Evolutionary conservation across 2,113 vertebrate genomes (phyloP).

Genomic region (Periophthalmodon schlosseri): DNA sequence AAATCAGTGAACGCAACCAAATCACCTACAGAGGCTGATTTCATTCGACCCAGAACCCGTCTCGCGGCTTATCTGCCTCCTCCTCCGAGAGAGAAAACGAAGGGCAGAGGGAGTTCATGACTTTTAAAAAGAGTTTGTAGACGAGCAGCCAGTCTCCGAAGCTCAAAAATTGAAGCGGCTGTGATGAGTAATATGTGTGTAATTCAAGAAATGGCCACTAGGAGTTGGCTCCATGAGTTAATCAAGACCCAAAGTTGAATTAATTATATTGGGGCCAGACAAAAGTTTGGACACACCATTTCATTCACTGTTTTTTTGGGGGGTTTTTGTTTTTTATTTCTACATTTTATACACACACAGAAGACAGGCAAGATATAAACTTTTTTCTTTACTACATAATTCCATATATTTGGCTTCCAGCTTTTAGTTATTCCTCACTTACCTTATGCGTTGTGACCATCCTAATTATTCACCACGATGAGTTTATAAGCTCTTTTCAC

Average conservation of each 20-base stretch:
- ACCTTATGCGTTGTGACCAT: too few relatives aligned
- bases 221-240: neutral
- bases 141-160: neutral
- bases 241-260: neutral
- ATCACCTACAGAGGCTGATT: conserved; percentile 22
- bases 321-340: too few relatives aligned
- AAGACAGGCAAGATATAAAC: too few relatives aligned
- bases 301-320: too few relatives aligned
- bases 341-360: too few relatives aligned
- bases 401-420: too few relatives aligned
- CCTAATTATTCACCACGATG: too few relatives aligned
- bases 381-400: too few relatives aligned
- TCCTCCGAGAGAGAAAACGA: conserved; percentile 3
- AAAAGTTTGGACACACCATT: too few relatives aligned
- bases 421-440: too few relatives aligned
- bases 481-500: too few relatives aligned
- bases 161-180: neutral
- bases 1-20: conserved; percentile 24
- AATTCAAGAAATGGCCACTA: neutral
- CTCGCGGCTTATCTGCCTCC: neutral
- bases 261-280: too few relatives aligned
- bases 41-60: conserved; percentile 15
- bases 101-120: conserved; percentile 3
- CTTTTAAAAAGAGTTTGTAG: conserved; percentile 2
- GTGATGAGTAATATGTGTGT: neutral